phyloP scores from a whole-genome alignment of 2,888 invertebrate genomes.

The Vandiemenella viatica region DNA sequence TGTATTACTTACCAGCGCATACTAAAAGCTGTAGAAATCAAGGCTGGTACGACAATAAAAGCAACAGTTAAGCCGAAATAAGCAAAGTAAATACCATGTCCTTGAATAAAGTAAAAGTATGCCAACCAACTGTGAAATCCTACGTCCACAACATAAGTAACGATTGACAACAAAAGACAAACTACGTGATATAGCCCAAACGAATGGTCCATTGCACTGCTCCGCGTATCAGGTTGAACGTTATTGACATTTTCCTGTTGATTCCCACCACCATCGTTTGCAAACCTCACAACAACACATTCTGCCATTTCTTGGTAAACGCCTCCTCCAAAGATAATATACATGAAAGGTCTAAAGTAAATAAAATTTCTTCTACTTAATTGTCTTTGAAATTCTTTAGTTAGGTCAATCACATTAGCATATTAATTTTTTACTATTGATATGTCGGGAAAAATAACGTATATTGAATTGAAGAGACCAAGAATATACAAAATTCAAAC shows the following conservation, averaged over 20 bases:
- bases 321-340: too few relatives aligned
- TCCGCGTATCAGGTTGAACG: conserved; percentile 7
- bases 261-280: conserved; percentile 28
- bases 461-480: too few relatives aligned
- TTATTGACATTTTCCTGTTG: conserved; percentile 24
- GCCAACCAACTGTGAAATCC: conserved; percentile 28
- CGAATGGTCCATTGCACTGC: conserved; percentile 1
- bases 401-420: too few relatives aligned
- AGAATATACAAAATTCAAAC: too few relatives aligned
- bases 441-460: too few relatives aligned
- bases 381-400: too few relatives aligned
- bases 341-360: too few relatives aligned
- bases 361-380: too few relatives aligned
- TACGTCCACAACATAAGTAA: conserved; percentile 31
- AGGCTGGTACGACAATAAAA: conserved; percentile 33
- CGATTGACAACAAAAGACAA: conserved; percentile 30
- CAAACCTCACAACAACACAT: conserved; percentile 31
- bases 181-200: conserved; percentile 24
- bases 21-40: conserved; percentile 35
- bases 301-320: too few relatives aligned
- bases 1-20: conserved; percentile 31
- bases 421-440: too few relatives aligned
- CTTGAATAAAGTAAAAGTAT: conserved; percentile 28
- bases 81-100: conserved; percentile 27
- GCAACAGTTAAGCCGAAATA: conserved; percentile 36